Conservation (phyloP, 2,888 invertebrate species). For the Polylopha cassiicola region DNA sequence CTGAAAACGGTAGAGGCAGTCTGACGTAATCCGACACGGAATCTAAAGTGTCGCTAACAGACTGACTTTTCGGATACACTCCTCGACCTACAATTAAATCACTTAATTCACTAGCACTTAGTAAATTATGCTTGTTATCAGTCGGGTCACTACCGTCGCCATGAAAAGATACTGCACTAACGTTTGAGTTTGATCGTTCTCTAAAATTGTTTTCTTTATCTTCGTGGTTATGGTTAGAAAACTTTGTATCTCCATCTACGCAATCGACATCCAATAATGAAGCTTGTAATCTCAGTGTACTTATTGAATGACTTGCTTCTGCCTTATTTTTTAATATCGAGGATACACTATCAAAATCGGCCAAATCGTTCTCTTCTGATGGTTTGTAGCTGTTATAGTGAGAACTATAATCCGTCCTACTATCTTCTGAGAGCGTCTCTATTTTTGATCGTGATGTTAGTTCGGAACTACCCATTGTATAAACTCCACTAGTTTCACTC, state of each 20-base stretch:
- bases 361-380: conserved; percentile 68
- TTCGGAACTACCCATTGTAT: conserved; percentile 85
- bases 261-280: conserved; percentile 66
- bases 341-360: conserved; percentile 70
- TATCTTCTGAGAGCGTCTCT: conserved; percentile 67
- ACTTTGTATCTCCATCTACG: conserved; percentile 60
- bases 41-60: conserved; percentile 90
- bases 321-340: conserved; percentile 73
- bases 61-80: conserved; percentile 83
- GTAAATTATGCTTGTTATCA: conserved; percentile 83
- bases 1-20: conserved; percentile 77
- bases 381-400: conserved; percentile 78
- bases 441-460: conserved; percentile 78
- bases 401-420: conserved; percentile 69
- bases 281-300: conserved; percentile 41
- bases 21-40: conserved; percentile 95
- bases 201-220: conserved; percentile 74
- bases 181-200: conserved; percentile 85
- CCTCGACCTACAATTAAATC: conserved; percentile 89
- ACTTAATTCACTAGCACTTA: conserved; percentile 89
- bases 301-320: conserved; percentile 49
- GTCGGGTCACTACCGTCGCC: conserved; percentile 94
- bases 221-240: conserved; percentile 60
- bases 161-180: conserved; percentile 88
- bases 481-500: conserved; percentile 91